Base-by-base conservation (phyloP, 2,888 invertebrate species). In the Quadriops clusia region DNA sequence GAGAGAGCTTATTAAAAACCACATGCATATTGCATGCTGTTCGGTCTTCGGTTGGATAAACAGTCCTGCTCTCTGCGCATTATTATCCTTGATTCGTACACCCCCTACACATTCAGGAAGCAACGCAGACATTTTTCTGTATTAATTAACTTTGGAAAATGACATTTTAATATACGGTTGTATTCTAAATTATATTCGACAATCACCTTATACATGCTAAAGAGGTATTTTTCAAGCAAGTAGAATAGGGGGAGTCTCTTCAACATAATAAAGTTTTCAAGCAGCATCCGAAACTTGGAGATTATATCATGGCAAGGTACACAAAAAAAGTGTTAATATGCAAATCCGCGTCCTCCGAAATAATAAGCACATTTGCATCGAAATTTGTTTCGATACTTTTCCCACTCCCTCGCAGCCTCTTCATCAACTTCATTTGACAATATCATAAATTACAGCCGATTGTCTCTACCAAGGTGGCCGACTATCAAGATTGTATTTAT, bases 1-100 rank as follows among this genome's bases (percentile, higher is more conserved):
- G 43, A 38, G 43, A 39, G 38, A 39, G 50, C 50, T 51, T 52
- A 52, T 52, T 52, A 52, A 52, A 52, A 52, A 52, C 50, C 50
- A 42, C 50, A 50, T 51, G 50, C 51, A 51, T 50, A 49, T 50
- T 51, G 48, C 51, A 50, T 47, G 49, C 40, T 30, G n/a, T n/a
- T n/a, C n/a, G n/a, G n/a, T n/a, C n/a, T n/a, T n/a, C n/a, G n/a
- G n/a, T n/a, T n/a, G n/a, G n/a, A n/a, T n/a, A n/a, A n/a, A n/a
- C n/a, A n/a, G n/a, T n/a, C 15, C 17, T 20, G 17, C 11, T 10
- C 27, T n/a, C n/a, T n/a, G n/a, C n/a, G n/a, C n/a, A n/a, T n/a
- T n/a, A n/a, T n/a, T n/a, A n/a, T n/a, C n/a, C n/a, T n/a, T n/a
- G n/a, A n/a, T n/a, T n/a, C n/a, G n/a, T n/a, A n/a, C n/a, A n/a